phyloP scores from a whole-genome alignment of 1,140 invertebrate species.

The Danaus plexippus region DNA sequence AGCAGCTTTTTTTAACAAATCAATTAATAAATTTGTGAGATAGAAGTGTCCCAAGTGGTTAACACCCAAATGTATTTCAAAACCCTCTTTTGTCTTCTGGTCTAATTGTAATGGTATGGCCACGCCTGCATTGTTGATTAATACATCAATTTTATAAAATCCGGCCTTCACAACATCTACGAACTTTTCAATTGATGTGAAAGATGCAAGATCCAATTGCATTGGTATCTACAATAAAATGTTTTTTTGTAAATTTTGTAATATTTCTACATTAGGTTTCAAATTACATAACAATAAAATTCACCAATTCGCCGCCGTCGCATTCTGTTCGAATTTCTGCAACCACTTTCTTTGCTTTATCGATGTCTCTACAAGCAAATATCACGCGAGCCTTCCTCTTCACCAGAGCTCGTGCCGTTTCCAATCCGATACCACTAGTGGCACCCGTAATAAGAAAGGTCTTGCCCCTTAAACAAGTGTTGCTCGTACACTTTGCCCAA shows the following conservation, averaged over 20 bases:
- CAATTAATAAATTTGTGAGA: constrained; percentile 83
- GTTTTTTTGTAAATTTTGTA: background rate
- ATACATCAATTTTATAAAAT: constrained; percentile 78
- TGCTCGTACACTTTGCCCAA: constrained; percentile 58
- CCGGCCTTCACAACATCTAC: constrained; percentile 74
- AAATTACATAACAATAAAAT: constrained; percentile 7
- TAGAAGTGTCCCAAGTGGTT: constrained; percentile 91
- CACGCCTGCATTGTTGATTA: constrained; percentile 94
- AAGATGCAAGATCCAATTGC: constrained; percentile 79
- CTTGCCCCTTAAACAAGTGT: constrained; percentile 62
- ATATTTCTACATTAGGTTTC: background rate
- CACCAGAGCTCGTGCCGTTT: constrained; percentile 78
- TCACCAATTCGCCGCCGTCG: constrained; percentile 74
- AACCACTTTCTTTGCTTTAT: constrained; percentile 74
- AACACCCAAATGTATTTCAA: constrained; percentile 84
- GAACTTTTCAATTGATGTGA: constrained; percentile 81
- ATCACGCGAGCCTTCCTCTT: constrained; percentile 79
- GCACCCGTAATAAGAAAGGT: constrained; percentile 84
- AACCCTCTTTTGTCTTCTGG: constrained; percentile 80
- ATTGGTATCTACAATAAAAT: constrained; percentile 75
- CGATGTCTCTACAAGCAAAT: constrained; percentile 80
- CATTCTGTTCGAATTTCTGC: constrained; percentile 74
- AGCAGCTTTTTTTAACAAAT: constrained; percentile 69
- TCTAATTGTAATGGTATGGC: constrained; percentile 74
- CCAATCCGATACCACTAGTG: constrained; percentile 85